A percentile compares a stretch with the other conserved stretches of the same genome.
phyloP scores from a whole-genome alignment of 2,113 vertebrate genomes.

The Ceyx margarethae region DNA sequence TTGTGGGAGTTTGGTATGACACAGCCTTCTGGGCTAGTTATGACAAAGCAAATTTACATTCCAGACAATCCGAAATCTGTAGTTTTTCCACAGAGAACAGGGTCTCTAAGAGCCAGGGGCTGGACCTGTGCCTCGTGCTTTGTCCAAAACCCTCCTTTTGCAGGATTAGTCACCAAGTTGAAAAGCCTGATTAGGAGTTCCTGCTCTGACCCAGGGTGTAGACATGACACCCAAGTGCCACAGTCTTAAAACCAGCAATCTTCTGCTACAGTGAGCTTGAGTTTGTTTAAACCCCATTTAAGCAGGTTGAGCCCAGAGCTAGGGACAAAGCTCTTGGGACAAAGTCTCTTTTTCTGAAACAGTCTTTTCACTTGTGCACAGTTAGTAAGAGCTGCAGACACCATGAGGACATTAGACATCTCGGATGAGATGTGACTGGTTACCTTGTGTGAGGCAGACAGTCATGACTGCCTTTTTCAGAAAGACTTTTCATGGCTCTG shows the following conservation, averaged over 20 bases:
- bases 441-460: constrained; percentile 9
- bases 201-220: background rate
- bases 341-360: background rate
- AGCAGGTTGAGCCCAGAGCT: background rate
- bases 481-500: background rate
- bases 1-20: background rate
- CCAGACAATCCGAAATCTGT: background rate
- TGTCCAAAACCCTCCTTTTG: background rate
- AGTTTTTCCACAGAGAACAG: background rate
- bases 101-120: background rate
- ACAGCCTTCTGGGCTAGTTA: background rate
- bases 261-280: background rate
- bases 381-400: constrained; percentile 29
- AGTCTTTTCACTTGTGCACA: background rate
- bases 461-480: background rate
- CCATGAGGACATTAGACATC: constrained; percentile 24
- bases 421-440: constrained; percentile 40
- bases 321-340: background rate
- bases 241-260: background rate
- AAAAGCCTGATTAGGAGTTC: background rate
- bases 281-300: background rate
- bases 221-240: background rate
- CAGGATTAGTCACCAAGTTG: background rate
- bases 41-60: background rate
- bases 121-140: background rate